Base-by-base conservation (phyloP, 2,797 vertebrate genomes). In the Cuculus canorus region DNA sequence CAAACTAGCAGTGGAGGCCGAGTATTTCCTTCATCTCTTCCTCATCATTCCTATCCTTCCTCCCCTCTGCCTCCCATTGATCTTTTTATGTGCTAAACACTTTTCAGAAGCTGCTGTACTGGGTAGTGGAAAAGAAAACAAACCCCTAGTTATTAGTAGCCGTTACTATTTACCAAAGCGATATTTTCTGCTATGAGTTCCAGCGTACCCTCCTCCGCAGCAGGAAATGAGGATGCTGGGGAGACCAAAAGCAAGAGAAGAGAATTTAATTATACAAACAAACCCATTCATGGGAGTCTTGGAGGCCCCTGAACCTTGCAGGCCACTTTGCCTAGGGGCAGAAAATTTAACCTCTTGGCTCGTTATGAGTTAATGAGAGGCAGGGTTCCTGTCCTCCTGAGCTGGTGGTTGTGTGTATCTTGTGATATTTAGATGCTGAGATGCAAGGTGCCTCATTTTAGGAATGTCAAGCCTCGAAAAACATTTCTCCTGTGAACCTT, bases 51-150 rank as follows among this genome's bases (percentile, higher is more conserved):
- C 50, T 48, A 0, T 52, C 66, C 65, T 75, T 64, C 69, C 59
- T 89, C 32, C 43, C 45, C 13, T 59, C 33, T 66, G 68, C 33
- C 37, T 76, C 57, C 65, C 1, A 1, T 82, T 30, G 57, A 32
- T 82, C 56, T 89, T 90, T 89, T 56, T 88, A 80, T 60, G 69
- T 73, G 64, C 72, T 60, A 80, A 93, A 28, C 32, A 32, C 88
- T 86, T 89, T n/a, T 90, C 77, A 79, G 89, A 84, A 92, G 77
- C 82, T 93, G 85, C 82, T 78, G 90, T 61, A 79, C 17, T 5
- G 75, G 66, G 57, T 52, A 17, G 82, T 75, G 92, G 86, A 87
- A 96, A 92, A 72, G 84, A 89, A 94, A 96, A 94, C 88, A 96
- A 83, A 5, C 4, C 21, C 48, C 48, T 76, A 2, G 6, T 91